These are phyloP conservation scores for Drosophila formosana DNA, from an alignment of 2,888 invertebrate species.

Conservation along the genomic window DNA sequence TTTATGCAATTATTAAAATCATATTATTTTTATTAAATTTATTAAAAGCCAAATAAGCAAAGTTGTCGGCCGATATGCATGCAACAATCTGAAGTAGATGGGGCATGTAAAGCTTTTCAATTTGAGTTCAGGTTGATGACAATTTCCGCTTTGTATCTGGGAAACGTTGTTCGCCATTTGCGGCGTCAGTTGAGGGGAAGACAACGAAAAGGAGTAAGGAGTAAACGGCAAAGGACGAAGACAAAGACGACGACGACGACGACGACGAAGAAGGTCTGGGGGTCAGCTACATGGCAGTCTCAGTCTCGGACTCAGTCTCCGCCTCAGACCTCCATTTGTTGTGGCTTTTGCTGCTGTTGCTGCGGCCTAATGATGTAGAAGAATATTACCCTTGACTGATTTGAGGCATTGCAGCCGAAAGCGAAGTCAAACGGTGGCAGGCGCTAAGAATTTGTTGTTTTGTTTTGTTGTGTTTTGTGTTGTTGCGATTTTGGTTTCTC, in stretches of 20 bases:
- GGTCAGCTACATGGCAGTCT: neutral
- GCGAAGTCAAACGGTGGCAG: conserved; percentile 15
- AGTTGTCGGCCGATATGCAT: too few relatives aligned
- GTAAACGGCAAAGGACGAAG: too few relatives aligned
- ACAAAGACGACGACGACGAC: too few relatives aligned
- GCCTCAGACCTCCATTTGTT: neutral
- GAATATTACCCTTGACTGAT: conserved; percentile 67
- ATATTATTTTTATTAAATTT: too few relatives aligned
- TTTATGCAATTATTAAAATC: too few relatives aligned
- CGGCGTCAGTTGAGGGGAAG: neutral
- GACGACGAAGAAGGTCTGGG: too few relatives aligned
- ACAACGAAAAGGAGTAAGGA: neutral
- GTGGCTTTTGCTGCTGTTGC: conserved; percentile 24
- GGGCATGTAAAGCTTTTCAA: conserved; percentile 1
- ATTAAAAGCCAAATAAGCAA: too few relatives aligned
- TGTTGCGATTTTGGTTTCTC: conserved; percentile 4
- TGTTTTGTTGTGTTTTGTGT: conserved; percentile 7
- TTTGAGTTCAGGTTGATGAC: conserved; percentile 4
- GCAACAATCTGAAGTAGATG: neutral
- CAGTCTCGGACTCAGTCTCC: neutral
- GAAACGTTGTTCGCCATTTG: neutral
- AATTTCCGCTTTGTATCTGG: conserved; percentile 1
- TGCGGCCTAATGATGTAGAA: conserved; percentile 69
- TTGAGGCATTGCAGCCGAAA: conserved; percentile 25
- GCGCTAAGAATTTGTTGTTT: neutral